These are phyloP conservation scores for Buphagus erythrorhynchus DNA, from an alignment of 2,797 vertebrate genomes.

Conservation along the genomic window DNA sequence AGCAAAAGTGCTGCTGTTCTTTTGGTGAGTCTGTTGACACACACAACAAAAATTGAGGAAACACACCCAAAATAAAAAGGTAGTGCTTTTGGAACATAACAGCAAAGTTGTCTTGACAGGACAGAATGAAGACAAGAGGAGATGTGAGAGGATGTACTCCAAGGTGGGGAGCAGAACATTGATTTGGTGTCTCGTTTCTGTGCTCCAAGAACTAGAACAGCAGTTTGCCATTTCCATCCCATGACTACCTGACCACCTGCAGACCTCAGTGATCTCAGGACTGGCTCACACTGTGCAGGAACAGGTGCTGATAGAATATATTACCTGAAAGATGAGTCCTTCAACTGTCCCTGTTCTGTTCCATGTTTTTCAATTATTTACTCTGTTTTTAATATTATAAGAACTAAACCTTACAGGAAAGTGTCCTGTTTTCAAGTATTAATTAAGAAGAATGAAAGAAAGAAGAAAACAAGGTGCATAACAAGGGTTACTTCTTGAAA, in stretches of 20 bases:
- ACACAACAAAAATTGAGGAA: neutral
- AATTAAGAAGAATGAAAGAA: neutral
- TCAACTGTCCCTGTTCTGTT: neutral
- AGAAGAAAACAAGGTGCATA: neutral
- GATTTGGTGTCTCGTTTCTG: neutral
- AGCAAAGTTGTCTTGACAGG: neutral
- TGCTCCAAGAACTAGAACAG: neutral
- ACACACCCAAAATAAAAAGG: neutral
- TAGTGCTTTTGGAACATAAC: neutral
- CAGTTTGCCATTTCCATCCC: neutral
- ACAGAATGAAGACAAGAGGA: neutral
- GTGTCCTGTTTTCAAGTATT: neutral
- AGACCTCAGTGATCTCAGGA: neutral
- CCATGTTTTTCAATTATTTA: neutral
- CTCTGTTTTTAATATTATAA: neutral
- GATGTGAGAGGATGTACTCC: neutral
- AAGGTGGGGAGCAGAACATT: neutral
- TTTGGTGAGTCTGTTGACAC: neutral
- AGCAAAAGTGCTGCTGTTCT: neutral
- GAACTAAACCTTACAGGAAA: neutral
- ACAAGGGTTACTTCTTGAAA: neutral
- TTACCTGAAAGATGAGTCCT: neutral
- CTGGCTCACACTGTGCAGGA: neutral
- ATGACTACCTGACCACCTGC: neutral
- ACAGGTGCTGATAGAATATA: neutral